Evolutionary conservation across 2,888 invertebrate genomes (phyloP).

Genomic region (Miltochrista miniata): DNA sequence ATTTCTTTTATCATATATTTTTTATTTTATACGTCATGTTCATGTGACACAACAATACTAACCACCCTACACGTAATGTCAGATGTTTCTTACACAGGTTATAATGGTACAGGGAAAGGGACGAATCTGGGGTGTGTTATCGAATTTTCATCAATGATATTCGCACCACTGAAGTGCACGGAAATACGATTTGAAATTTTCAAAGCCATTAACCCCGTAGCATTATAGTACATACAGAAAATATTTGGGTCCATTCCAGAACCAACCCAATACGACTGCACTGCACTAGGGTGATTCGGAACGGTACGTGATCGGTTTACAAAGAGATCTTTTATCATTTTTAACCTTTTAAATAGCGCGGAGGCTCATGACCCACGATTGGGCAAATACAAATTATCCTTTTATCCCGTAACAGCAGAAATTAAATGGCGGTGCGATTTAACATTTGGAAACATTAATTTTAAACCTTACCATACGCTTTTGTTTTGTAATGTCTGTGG

Average conservation of each 20-base stretch:
- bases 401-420: conserved; percentile 15
- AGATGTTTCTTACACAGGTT: no score
- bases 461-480: neutral
- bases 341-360: conserved; percentile 40
- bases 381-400: conserved; percentile 29
- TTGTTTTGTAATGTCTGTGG: neutral
- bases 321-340: conserved; percentile 44
- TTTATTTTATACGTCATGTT: no score
- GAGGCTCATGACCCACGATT: conserved; percentile 22
- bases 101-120: no score
- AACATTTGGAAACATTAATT: neutral
- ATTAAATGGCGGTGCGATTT: conserved; percentile 8
- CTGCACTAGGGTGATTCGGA: conserved; percentile 49
- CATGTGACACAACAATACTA: no score
- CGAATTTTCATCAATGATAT: conserved; percentile 8
- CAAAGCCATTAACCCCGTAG: conserved; percentile 55
- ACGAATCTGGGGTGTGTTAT: no score
- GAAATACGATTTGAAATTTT: conserved; percentile 55
- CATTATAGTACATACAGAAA: conserved; percentile 35
- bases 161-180: conserved; percentile 36
- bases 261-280: conserved; percentile 40
- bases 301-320: conserved; percentile 60
- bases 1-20: no score
- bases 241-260: conserved; percentile 38
- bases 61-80: no score